A percentile compares a stretch with the other conserved stretches of the same genome.
These are phyloP conservation scores for Zoanthus solanderi DNA, from an alignment of 92 coral and sea anemone genomes.

Conservation along the genomic window DNA sequence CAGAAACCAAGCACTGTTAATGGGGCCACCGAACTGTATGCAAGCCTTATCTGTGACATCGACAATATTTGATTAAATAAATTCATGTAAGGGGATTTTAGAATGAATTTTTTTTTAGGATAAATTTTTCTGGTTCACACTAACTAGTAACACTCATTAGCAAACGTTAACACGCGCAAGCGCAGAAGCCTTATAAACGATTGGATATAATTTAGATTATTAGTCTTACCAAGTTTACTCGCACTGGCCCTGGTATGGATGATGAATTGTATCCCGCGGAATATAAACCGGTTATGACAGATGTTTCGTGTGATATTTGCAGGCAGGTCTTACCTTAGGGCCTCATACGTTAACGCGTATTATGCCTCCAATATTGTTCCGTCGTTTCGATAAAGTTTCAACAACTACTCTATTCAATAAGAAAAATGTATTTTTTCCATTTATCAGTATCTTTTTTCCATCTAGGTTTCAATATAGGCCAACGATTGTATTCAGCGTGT, in stretches of 20 bases:
- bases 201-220: constrained; percentile 1
- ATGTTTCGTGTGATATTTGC: too few relatives aligned
- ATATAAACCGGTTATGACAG: not conserved
- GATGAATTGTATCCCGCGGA: not conserved
- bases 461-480: constrained; percentile 14
- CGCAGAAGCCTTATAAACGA: not conserved
- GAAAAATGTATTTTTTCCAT: not conserved
- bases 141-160: constrained; percentile 8
- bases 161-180: constrained; percentile 12
- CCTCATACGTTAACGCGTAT: not conserved
- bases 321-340: not conserved
- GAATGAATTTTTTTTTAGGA: not conserved
- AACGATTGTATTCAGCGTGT: not conserved
- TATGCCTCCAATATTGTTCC: not conserved
- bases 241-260: not conserved
- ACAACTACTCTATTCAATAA: not conserved
- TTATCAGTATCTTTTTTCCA: not conserved
- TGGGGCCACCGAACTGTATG: constrained; percentile 53
- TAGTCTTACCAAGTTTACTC: constrained; percentile 6
- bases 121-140: constrained; percentile 4
- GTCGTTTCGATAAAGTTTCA: not conserved
- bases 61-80: not conserved
- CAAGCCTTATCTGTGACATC: constrained; percentile 22
- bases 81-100: not conserved
- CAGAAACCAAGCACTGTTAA: constrained; percentile 50